Base-by-base conservation (phyloP, 1,140 invertebrate species). In the Calosoma granatense region DNA sequence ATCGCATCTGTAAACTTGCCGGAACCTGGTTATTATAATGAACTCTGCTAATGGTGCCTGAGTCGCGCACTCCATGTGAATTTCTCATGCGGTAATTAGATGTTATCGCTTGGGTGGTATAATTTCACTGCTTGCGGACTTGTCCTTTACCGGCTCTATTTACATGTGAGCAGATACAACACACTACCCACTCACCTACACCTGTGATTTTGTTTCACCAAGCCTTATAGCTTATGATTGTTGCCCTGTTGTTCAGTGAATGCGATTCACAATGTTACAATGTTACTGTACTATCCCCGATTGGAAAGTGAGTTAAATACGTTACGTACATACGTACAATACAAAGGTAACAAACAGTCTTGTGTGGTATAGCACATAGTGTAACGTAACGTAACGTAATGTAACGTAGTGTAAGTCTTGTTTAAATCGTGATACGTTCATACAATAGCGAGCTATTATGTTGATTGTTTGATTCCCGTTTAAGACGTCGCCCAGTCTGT, bases 391-490 rank as follows among this genome's bases (percentile, higher is more conserved):
- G 41, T 9, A 9, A 47, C 17, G 41, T 9, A 47, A 12, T 17
- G 41, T 17, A 17, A 47, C 41, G 17, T 6, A 9, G 41, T 9
- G n/a, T n/a, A n/a, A n/a, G n/a, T n/a, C n/a, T n/a, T n/a, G n/a
- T n/a, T n/a, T n/a, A n/a, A n/a, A n/a, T n/a, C n/a, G n/a, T n/a
- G n/a, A n/a, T n/a, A n/a, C n/a, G n/a, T n/a, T n/a, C n/a, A n/a
- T 47, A 47, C 17, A 47, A 30, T 30, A 30, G 26, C 14, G 41
- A 4, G 17, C 41, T 17, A n/a, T n/a, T 11, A 12, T 47, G 41
- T 47, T 47, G 9, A 12, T 47, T 47, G 41, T 47, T 47, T 47
- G 41, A 47, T 12, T 47, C 41, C 17, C 41, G 41, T 47, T 47
- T 47, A 36, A 6, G n/a, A 36, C 26, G 26, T 36, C 26, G 26